Percentiles rank a stretch among this genome's conserved stretches.
Conservation (phyloP, 2,888 invertebrate species). For the Myathropa florea region DNA sequence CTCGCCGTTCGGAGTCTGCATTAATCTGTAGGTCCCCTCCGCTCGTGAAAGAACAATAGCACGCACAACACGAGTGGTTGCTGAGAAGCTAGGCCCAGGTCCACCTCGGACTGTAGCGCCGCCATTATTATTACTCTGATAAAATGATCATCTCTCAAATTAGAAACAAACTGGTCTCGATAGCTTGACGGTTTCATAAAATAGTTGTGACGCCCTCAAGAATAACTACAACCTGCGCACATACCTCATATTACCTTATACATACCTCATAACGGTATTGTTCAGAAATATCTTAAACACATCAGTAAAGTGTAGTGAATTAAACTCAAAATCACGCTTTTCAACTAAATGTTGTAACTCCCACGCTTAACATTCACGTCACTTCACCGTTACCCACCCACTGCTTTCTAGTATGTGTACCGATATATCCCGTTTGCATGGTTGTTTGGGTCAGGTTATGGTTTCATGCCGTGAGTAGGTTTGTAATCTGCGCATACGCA, state of each 20-base stretch:
- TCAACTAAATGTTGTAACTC: not conserved
- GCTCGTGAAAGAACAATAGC: too few species aligned
- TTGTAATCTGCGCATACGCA: not conserved
- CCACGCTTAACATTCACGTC: not conserved
- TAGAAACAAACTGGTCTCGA: not conserved
- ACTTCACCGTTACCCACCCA: not conserved
- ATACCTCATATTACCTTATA: too few species aligned
- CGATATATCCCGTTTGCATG: not conserved
- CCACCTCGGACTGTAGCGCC: too few species aligned
- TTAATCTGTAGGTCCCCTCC: too few species aligned
- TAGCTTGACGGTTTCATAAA: too few species aligned
- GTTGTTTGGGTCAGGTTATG: conserved; percentile 4
- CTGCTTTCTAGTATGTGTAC: not conserved
- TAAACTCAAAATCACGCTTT: not conserved
- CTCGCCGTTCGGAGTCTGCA: too few species aligned
- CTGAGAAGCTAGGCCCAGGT: too few species aligned
- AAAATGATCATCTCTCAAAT: not conserved
- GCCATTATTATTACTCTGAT: not conserved
- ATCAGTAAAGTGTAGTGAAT: not conserved
- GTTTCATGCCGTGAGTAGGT: not conserved
- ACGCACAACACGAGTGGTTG: too few species aligned
- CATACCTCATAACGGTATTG: too few species aligned
- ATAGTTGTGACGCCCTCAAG: too few species aligned
- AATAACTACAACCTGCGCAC: too few species aligned
- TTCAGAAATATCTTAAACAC: not conserved